Conservation (phyloP, 1,140 invertebrate species). For the Ceratitis capitata region DNA sequence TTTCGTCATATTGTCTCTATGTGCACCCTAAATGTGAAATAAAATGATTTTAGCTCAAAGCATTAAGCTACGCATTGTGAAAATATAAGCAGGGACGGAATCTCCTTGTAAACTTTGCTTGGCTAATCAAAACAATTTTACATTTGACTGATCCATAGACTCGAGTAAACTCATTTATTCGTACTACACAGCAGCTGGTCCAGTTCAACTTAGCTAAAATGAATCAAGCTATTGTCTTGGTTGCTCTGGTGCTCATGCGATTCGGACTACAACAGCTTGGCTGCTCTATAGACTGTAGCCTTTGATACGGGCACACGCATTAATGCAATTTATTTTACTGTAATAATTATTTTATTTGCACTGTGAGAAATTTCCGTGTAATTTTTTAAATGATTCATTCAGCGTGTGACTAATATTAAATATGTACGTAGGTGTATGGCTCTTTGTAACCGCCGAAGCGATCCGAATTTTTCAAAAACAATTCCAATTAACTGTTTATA, state of each 20-base stretch:
- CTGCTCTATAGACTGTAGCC: not conserved
- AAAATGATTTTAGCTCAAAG: not conserved
- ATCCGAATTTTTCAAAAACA: too few relatives aligned
- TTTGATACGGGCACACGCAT: not conserved
- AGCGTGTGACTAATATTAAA: not conserved
- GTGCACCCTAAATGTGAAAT: not conserved
- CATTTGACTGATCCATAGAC: not conserved
- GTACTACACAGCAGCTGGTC: not conserved
- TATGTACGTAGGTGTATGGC: not conserved
- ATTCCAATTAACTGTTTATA: too few relatives aligned
- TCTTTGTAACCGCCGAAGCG: too few relatives aligned
- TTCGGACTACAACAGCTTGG: not conserved
- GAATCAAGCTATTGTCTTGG: not conserved
- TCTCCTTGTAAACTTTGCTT: not conserved
- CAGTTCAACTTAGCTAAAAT: not conserved
- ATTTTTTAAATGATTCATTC: not conserved
- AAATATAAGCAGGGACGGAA: not conserved
- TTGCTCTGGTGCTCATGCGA: not conserved
- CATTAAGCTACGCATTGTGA: not conserved
- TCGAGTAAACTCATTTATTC: not conserved
- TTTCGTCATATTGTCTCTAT: not conserved
- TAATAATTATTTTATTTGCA: slow-evolving; percentile 25
- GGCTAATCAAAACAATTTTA: not conserved
- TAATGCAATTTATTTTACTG: slow-evolving; percentile 28
- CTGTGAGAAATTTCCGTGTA: not conserved